Percentiles rank a stretch among this genome's conserved stretches.
Evolutionary conservation across 2,113 vertebrate genomes (phyloP).

Genomic region (Vanacampus margaritifer): DNA sequence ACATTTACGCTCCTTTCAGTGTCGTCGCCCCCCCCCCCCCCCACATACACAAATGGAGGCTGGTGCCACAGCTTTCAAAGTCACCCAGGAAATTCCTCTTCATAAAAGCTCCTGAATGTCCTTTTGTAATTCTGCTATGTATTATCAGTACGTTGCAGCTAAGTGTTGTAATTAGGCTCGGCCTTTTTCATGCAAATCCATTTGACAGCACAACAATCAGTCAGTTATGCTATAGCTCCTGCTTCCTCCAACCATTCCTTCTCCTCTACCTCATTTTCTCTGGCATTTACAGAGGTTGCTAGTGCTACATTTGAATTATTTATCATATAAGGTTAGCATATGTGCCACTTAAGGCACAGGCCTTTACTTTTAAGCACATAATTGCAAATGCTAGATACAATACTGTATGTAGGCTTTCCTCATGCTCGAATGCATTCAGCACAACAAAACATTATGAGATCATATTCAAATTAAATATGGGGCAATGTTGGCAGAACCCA

Average conservation of each 20-base stretch:
- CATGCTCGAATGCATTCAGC: conserved; percentile 34
- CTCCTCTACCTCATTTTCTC: conserved; percentile 52
- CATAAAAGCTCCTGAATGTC: conserved; percentile 61
- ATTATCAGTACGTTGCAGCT: conserved; percentile 73
- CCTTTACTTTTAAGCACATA: conserved; percentile 43
- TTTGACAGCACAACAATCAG: conserved; percentile 78
- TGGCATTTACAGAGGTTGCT: conserved; percentile 71
- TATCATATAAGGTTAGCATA: conserved; percentile 72
- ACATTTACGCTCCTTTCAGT: conserved; percentile 28
- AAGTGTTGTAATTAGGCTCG: conserved; percentile 76
- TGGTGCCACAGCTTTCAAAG: conserved; percentile 48
- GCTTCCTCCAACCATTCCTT: conserved; percentile 50
- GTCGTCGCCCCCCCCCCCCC: conserved; percentile 6
- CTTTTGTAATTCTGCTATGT: conserved; percentile 64
- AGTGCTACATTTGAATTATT: conserved; percentile 75
- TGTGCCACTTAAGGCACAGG: conserved; percentile 45
- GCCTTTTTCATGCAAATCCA: conserved; percentile 78
- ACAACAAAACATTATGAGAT: conserved; percentile 44
- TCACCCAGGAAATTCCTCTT: conserved; percentile 60
- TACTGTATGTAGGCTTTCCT: conserved; percentile 42
- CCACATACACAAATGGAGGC: conserved; percentile 10
- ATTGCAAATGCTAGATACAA: conserved; percentile 69
- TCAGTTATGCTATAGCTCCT: conserved; percentile 65
- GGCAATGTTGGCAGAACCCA: conserved; percentile 12
- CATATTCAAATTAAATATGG: conserved; percentile 39